Evolutionary conservation across 2,113 vertebrate species (phyloP).

Genomic region (Puma concolor): DNA sequence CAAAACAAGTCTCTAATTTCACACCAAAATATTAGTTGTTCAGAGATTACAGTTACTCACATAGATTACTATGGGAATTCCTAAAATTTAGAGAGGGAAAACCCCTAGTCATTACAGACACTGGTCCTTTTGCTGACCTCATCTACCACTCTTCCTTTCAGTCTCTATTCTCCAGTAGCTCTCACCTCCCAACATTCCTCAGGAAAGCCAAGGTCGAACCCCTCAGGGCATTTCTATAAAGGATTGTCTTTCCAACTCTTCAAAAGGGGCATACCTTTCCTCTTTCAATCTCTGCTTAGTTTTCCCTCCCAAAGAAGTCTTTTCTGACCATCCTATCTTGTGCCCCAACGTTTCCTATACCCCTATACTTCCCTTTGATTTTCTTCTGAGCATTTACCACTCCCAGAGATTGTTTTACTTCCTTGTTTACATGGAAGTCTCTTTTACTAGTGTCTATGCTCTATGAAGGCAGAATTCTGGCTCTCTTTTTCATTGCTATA

Average conservation of each 20-base stretch:
- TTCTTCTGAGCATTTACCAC: background rate
- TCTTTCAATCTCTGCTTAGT: background rate
- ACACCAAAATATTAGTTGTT: background rate
- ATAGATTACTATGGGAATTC: background rate
- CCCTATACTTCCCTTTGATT: background rate
- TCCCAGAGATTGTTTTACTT: background rate
- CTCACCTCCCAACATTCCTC: background rate
- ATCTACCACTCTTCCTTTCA: background rate
- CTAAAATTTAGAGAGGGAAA: background rate
- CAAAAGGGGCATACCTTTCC: background rate
- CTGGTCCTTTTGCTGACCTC: background rate
- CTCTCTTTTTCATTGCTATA: background rate
- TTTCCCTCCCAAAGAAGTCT: background rate
- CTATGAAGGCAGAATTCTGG: background rate
- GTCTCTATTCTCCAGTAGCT: background rate
- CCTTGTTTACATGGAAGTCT: background rate
- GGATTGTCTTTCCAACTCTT: background rate
- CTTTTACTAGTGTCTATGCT: background rate
- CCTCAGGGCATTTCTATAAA: background rate
- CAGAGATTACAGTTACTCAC: background rate
- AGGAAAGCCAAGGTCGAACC: background rate
- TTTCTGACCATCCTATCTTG: background rate
- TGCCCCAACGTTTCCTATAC: background rate
- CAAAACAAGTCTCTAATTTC: constrained; percentile 16
- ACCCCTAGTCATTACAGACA: background rate